Percentiles rank a stretch among this genome's conserved stretches.
Evolutionary conservation across 2,113 vertebrate genomes (phyloP).

Genomic region (Perca schrenkii): DNA sequence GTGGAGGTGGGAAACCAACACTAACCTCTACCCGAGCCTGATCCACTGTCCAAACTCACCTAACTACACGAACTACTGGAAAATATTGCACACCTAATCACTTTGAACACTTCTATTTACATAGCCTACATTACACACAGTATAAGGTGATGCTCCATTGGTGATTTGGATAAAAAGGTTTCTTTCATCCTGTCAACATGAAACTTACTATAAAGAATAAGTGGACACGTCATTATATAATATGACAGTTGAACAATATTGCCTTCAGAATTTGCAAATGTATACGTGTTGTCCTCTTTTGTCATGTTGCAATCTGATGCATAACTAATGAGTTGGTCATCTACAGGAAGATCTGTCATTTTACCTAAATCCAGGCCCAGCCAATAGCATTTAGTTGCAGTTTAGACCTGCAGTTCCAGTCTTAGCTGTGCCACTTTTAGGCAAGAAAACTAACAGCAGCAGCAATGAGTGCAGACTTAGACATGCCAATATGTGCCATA

Average conservation of each 20-base stretch:
- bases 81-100: neutral
- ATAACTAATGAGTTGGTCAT: neutral
- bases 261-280: neutral
- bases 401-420: conserved; percentile 3
- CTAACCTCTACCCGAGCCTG: conserved; percentile 28
- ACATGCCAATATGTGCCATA: neutral
- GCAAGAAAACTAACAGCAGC: conserved; percentile 4
- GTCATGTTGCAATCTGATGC: neutral
- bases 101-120: neutral
- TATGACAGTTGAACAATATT: neutral
- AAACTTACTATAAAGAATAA: neutral
- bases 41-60: neutral
- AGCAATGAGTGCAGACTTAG: no score
- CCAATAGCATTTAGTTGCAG: neutral
- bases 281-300: neutral
- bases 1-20: conserved; percentile 42
- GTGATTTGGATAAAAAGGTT: neutral
- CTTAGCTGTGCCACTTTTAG: neutral
- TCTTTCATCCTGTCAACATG: neutral
- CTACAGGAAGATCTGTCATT: neutral
- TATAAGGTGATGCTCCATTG: neutral
- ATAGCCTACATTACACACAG: neutral
- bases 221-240: neutral
- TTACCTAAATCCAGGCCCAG: neutral
- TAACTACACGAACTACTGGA: conserved; percentile 10